A percentile compares a stretch with the other conserved stretches of the same genome.
Evolutionary conservation across 2,797 vertebrate species (phyloP).

Genomic region (Periophthalmus magnuspinnatus): DNA sequence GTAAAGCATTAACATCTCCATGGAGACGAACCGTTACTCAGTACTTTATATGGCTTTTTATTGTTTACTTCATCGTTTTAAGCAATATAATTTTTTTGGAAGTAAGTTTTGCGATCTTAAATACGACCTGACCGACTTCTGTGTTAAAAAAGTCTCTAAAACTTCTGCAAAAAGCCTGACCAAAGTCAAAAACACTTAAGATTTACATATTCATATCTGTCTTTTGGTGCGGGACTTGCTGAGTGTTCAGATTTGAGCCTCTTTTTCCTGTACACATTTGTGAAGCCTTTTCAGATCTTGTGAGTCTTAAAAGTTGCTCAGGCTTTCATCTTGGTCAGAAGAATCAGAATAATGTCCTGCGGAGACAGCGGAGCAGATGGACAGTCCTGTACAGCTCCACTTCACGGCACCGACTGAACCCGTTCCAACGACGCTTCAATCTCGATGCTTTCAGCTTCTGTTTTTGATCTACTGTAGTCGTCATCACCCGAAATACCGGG

Average conservation of each 20-base stretch:
- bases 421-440: conserved; percentile 32
- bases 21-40: no score
- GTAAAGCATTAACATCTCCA: no score
- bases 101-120: no score
- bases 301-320: conserved; percentile 27
- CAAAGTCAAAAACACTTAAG: not conserved
- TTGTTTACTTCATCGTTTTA: no score
- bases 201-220: not conserved
- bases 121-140: no score
- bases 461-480: conserved; percentile 47
- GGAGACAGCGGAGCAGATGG: conserved; percentile 36
- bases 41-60: no score
- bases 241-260: conserved; percentile 2
- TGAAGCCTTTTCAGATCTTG: conserved; percentile 23
- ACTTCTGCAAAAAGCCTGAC: not conserved
- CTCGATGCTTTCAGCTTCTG: conserved; percentile 29
- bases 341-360: conserved; percentile 52
- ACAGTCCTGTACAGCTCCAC: conserved; percentile 18
- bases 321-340: conserved; percentile 51
- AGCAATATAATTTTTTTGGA: no score
- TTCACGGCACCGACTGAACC: conserved; percentile 22
- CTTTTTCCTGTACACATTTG: conserved; percentile 38
- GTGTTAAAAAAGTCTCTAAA: no score
- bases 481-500: conserved; percentile 28
- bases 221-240: not conserved